Conservation (phyloP, 1,140 invertebrate genomes). For the Ganaspis sp. region DNA sequence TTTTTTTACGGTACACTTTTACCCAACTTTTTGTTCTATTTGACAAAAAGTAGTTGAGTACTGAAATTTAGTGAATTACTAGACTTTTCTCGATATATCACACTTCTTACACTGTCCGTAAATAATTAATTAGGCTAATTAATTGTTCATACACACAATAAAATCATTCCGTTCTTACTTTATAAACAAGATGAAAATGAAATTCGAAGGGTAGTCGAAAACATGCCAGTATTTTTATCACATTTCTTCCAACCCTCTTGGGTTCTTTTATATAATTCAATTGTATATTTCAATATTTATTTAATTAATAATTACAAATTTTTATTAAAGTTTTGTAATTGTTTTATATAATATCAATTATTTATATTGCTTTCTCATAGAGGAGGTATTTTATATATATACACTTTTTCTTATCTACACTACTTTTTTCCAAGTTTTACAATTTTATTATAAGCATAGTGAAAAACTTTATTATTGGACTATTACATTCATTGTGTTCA, state of each 20-base stretch:
- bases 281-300: background rate
- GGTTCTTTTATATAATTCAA: background rate
- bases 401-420: no score
- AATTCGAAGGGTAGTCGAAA: background rate
- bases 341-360: background rate
- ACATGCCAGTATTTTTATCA: conserved; percentile 4
- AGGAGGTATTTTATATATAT: no score
- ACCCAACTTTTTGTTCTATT: background rate
- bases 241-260: background rate
- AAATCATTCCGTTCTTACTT: conserved; percentile 5
- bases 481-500: no score
- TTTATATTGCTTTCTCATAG: no score
- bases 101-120: conserved; percentile 6
- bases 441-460: no score
- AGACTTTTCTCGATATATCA: background rate
- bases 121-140: conserved; percentile 2
- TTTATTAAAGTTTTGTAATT: background rate
- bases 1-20: background rate
- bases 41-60: background rate
- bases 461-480: no score
- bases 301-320: background rate
- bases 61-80: conserved; percentile 9
- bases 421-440: no score
- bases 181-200: background rate
- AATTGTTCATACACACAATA: conserved; percentile 1